phyloP scores from a whole-genome alignment of 2,113 vertebrate genomes.

The Marmota monax region DNA sequence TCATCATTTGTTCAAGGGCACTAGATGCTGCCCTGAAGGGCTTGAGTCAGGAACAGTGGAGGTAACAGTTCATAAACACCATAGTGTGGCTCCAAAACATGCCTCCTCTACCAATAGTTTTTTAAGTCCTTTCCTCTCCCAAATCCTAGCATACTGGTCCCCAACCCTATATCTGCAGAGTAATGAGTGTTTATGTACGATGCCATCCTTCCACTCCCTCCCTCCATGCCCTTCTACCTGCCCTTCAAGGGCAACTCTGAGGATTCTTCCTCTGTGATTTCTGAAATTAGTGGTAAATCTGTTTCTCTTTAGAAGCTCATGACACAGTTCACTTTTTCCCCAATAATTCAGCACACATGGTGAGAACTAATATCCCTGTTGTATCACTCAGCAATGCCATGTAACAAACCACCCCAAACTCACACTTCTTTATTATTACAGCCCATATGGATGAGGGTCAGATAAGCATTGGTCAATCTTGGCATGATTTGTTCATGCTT shows the following conservation, averaged over 20 bases:
- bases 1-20: accelerated
- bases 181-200: neutral
- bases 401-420: neutral
- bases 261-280: neutral
- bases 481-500: neutral
- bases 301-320: neutral
- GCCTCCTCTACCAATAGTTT: no score
- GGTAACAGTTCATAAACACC: neutral
- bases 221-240: neutral
- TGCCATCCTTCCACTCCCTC: neutral
- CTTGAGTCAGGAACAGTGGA: neutral
- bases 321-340: neutral
- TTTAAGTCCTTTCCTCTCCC: neutral
- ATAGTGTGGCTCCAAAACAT: neutral
- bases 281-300: neutral
- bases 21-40: neutral
- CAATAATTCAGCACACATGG: no score
- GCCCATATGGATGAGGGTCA: no score
- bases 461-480: no score
- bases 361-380: neutral
- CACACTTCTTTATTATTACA: neutral
- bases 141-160: neutral
- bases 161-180: neutral
- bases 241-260: neutral
- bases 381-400: neutral